Evolutionary conservation across 2,797 vertebrate species (phyloP).

Genomic region (Artibeus jamaicensis): DNA sequence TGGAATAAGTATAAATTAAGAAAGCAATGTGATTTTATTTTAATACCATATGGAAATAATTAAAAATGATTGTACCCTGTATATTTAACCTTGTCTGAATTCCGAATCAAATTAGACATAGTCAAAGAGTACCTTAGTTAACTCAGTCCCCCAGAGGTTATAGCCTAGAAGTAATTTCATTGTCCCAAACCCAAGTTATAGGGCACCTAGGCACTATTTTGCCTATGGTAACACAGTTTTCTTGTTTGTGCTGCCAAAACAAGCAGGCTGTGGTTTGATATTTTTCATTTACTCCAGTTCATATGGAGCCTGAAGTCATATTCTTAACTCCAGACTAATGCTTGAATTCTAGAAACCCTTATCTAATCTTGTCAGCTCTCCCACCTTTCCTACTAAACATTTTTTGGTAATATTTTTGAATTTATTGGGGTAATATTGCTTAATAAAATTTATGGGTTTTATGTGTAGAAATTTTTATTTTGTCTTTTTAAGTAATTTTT

Average conservation of each 20-base stretch:
- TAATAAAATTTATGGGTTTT: neutral
- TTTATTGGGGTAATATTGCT: neutral
- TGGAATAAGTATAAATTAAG: neutral
- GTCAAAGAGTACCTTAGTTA: neutral
- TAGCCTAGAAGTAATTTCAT: neutral
- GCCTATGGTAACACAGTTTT: neutral
- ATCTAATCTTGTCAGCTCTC: neutral
- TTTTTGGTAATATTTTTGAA: neutral
- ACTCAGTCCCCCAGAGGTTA: neutral
- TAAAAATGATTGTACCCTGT: neutral
- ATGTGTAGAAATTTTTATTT: neutral
- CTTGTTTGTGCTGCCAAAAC: neutral
- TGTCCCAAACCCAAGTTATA: neutral
- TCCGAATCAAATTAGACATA: neutral
- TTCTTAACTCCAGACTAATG: neutral
- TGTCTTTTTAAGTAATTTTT: neutral
- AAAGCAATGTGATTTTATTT: neutral
- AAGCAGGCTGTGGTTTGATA: neutral
- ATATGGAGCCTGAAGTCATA: neutral
- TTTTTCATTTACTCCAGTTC: neutral
- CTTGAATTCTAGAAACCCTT: neutral
- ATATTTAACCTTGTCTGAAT: neutral
- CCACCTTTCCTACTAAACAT: neutral
- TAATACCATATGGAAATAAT: neutral
- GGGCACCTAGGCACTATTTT: neutral